These are phyloP conservation scores for Criorhina ranunculi DNA, from an alignment of 2,888 invertebrate species.

Conservation along the genomic window DNA sequence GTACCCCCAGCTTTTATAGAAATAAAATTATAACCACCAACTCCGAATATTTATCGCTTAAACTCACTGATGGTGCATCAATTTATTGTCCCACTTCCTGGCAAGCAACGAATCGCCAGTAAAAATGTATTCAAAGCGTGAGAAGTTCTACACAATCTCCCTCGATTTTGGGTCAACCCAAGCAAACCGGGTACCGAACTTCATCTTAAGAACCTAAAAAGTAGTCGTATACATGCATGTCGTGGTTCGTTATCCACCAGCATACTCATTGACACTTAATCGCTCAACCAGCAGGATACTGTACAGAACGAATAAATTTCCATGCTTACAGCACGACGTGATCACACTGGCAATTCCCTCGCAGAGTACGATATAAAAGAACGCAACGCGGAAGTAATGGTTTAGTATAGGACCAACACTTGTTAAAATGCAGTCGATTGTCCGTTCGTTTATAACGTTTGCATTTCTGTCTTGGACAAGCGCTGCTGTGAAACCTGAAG, in stretches of 20 bases:
- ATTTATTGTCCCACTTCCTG: background rate
- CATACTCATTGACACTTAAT: slow-evolving; percentile 17
- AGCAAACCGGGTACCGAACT: background rate
- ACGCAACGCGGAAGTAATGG: background rate
- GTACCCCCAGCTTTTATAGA: no score
- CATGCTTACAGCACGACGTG: slow-evolving; percentile 54
- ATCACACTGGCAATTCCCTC: slow-evolving; percentile 29
- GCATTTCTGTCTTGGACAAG: background rate
- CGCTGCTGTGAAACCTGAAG: slow-evolving; percentile 11
- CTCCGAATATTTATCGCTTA: no score
- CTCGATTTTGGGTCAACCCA: slow-evolving; percentile 19
- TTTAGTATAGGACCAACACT: slow-evolving; percentile 40
- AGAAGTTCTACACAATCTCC: slow-evolving; percentile 3
- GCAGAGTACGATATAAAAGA: slow-evolving; percentile 49
- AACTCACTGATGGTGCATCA: no score
- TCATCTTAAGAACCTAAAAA: slow-evolving; percentile 16
- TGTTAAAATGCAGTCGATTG: slow-evolving; percentile 41
- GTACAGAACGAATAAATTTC: slow-evolving; percentile 39
- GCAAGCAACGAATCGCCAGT: background rate
- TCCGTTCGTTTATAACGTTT: background rate
- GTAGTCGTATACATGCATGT: background rate
- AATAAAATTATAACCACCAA: no score
- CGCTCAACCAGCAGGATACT: slow-evolving; percentile 53
- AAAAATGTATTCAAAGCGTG: background rate
- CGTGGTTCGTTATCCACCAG: slow-evolving; percentile 11